A percentile compares a stretch with the other conserved stretches of the same genome.
These are phyloP conservation scores for Neodiprion pinetum DNA, from an alignment of 1,140 invertebrate species.

Conservation along the genomic window DNA sequence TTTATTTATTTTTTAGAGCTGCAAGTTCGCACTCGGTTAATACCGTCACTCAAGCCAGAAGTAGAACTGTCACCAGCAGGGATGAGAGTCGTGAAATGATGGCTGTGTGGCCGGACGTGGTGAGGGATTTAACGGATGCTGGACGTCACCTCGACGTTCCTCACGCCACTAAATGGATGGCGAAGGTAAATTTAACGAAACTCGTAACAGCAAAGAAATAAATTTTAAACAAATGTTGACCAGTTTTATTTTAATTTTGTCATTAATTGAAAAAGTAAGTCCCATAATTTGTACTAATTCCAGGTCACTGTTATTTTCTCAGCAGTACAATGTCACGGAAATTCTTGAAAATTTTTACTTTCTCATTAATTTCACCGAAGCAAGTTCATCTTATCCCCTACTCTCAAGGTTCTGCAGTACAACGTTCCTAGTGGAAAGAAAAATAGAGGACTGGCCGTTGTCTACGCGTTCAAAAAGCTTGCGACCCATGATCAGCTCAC, in stretches of 20 bases:
- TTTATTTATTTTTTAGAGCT: constrained; percentile 29
- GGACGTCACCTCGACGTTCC: constrained; percentile 75
- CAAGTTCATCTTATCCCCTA: too few relatives aligned
- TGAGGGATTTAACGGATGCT: constrained; percentile 80
- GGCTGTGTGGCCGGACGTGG: constrained; percentile 85
- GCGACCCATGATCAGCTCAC: constrained; percentile 68
- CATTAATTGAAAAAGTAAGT: too few relatives aligned
- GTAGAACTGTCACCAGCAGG: constrained; percentile 69
- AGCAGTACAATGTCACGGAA: too few relatives aligned
- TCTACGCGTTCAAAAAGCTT: constrained; percentile 82
- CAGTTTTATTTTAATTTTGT: too few relatives aligned
- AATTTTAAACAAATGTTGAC: constrained; percentile 9
- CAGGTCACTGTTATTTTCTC: too few relatives aligned
- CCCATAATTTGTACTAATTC: too few relatives aligned
- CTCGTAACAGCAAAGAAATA: constrained; percentile 20
- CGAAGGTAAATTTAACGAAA: constrained; percentile 68
- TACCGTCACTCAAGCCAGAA: constrained; percentile 65
- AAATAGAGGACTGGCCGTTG: constrained; percentile 80
- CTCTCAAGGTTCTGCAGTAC: constrained; percentile 74
- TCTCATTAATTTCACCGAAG: too few relatives aligned
- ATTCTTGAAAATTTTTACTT: too few relatives aligned
- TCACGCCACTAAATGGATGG: constrained; percentile 79
- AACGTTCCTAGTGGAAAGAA: constrained; percentile 83
- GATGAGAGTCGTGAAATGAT: constrained; percentile 87
- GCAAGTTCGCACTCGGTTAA: constrained; percentile 44